Percentiles rank a stretch among this genome's conserved stretches.
phyloP scores from a whole-genome alignment of 2,797 vertebrate genomes.

The Amniataba percoides region DNA sequence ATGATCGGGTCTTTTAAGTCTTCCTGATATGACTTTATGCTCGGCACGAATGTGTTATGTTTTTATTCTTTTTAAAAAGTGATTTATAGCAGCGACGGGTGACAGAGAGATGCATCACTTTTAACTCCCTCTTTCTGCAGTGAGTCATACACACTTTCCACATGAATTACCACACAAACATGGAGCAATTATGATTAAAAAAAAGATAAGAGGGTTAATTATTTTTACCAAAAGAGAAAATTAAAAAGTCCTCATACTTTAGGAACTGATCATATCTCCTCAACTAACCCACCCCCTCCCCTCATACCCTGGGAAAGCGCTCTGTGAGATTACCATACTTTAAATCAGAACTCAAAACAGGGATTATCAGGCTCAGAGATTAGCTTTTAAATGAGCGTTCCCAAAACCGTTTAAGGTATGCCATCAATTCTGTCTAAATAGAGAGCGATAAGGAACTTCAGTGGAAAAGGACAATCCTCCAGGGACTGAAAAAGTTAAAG shows the following conservation, averaged over 20 bases:
- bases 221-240: constrained; percentile 38
- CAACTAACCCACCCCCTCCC: constrained; percentile 3
- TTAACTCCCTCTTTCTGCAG: constrained; percentile 21
- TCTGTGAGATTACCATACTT: constrained; percentile 45
- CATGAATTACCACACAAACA: constrained; percentile 38
- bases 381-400: constrained; percentile 59
- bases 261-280: constrained; percentile 64
- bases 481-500: constrained; percentile 69
- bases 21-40: constrained; percentile 51
- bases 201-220: constrained; percentile 10
- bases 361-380: constrained; percentile 61
- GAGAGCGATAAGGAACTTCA: constrained; percentile 61
- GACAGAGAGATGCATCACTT: constrained; percentile 33
- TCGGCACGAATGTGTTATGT: constrained; percentile 42
- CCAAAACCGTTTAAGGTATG: constrained; percentile 54
- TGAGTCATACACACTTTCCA: constrained; percentile 35
- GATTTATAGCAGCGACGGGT: constrained; percentile 45
- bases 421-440: constrained; percentile 59
- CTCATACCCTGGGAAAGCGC: constrained; percentile 65
- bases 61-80: constrained; percentile 52
- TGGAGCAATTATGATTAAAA: constrained; percentile 15
- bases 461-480: constrained; percentile 61
- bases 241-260: constrained; percentile 49
- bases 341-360: constrained; percentile 57
- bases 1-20: constrained; percentile 42